A percentile compares a stretch with the other conserved stretches of the same genome.
phyloP scores from a whole-genome alignment of 2,888 invertebrate genomes.

The Quadroppia sp. region DNA sequence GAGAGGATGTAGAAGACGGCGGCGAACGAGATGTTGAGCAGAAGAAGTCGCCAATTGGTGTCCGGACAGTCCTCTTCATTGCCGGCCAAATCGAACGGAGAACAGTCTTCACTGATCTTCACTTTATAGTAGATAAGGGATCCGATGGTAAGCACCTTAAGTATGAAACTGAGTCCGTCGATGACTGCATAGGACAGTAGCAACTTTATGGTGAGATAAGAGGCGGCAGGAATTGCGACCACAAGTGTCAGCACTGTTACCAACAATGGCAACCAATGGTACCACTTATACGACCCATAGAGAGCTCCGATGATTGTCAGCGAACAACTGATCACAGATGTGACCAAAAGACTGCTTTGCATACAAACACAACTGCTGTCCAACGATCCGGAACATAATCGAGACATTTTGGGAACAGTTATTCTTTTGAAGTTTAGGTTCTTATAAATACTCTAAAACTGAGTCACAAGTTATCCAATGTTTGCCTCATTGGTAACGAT shows the following conservation, averaged over 20 bases:
- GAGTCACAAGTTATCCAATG: background rate
- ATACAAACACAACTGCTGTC: slow-evolving; percentile 13
- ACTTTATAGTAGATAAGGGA: slow-evolving; percentile 25
- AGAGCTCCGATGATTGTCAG: background rate
- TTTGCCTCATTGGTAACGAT: background rate
- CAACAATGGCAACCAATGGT: background rate
- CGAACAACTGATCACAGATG: slow-evolving; percentile 7
- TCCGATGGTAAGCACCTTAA: slow-evolving; percentile 14
- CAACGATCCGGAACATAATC: background rate
- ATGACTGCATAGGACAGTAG: background rate
- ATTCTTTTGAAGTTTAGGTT: too few species aligned
- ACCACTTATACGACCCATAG: background rate
- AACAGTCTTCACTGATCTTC: slow-evolving; percentile 25
- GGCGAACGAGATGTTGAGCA: background rate
- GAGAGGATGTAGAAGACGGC: slow-evolving; percentile 22
- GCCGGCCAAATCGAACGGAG: slow-evolving; percentile 21
- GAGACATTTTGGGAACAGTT: too few species aligned
- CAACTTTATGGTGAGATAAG: background rate
- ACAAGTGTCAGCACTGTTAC: background rate
- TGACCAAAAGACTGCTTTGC: background rate
- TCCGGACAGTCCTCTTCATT: slow-evolving; percentile 23
- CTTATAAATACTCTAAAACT: too few species aligned
- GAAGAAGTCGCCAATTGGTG: slow-evolving; percentile 16
- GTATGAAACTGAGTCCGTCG: background rate
- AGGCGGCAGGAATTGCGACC: background rate